Conservation (phyloP, 2,888 invertebrate species). For the Chrysolina haemoptera region DNA sequence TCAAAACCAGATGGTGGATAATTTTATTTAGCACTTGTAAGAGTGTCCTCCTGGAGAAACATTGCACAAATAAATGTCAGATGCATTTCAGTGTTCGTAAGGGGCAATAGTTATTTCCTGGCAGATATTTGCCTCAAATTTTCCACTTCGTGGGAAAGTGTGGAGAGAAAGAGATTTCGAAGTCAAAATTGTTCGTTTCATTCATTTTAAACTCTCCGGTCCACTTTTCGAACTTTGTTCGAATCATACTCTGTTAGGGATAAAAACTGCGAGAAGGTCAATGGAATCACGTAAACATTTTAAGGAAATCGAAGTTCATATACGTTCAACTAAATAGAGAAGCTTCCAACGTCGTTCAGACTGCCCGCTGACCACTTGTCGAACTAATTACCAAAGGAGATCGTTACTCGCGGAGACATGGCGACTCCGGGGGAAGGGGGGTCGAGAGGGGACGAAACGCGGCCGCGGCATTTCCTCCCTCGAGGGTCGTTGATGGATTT, state of each 20-base stretch:
- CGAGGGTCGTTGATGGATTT: conserved; percentile 18
- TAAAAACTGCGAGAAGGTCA: not conserved
- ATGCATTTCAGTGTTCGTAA: too few relatives aligned
- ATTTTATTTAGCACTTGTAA: too few relatives aligned
- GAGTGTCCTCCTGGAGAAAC: too few relatives aligned
- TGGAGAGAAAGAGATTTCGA: too few relatives aligned
- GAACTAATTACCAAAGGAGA: conserved; percentile 52
- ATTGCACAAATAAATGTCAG: too few relatives aligned
- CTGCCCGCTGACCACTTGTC: conserved; percentile 53
- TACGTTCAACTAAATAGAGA: not conserved
- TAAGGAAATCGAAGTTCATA: not conserved
- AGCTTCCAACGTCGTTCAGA: conserved; percentile 26
- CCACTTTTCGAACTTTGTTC: too few relatives aligned
- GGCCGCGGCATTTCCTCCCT: conserved; percentile 50
- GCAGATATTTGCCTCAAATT: too few relatives aligned
- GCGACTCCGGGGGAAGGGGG: conserved; percentile 25
- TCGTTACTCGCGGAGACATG: conserved; percentile 49
- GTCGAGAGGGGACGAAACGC: conserved; percentile 21
- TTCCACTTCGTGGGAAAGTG: too few relatives aligned
- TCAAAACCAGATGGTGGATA: too few relatives aligned
- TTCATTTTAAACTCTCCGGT: too few relatives aligned
- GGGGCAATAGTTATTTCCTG: too few relatives aligned
- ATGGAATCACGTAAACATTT: not conserved
- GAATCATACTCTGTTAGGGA: not conserved
- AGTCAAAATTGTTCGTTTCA: too few relatives aligned